These are phyloP conservation scores for Xanthostigma xanthostigma DNA, from an alignment of 2,888 invertebrate genomes.

Conservation along the genomic window DNA sequence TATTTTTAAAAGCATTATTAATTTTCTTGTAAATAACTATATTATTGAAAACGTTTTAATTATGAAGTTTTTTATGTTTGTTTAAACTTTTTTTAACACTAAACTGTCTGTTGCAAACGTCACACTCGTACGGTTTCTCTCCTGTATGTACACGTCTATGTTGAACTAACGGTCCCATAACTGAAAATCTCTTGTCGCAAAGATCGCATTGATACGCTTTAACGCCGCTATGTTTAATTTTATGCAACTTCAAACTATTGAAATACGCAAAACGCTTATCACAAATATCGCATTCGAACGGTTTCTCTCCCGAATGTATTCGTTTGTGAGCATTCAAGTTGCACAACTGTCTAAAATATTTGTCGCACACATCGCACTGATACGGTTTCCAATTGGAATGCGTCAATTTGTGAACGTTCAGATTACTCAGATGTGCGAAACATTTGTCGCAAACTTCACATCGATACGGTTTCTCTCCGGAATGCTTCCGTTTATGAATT, in stretches of 20 bases:
- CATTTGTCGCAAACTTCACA: too few relatives aligned
- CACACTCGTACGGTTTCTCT: slow-evolving; percentile 50
- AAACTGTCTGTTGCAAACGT: slow-evolving; percentile 57
- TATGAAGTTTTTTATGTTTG: slow-evolving; percentile 64
- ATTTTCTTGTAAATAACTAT: too few relatives aligned
- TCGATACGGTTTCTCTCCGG: too few relatives aligned
- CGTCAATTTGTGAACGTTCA: too few relatives aligned
- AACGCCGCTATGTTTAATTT: slow-evolving; percentile 25
- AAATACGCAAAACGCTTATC: slow-evolving; percentile 43
- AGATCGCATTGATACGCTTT: slow-evolving; percentile 42
- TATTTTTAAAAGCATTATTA: too few relatives aligned
- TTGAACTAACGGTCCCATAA: slow-evolving; percentile 59
- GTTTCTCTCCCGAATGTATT: slow-evolving; percentile 39
- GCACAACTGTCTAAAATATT: slow-evolving; percentile 41
- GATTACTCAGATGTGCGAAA: too few relatives aligned
- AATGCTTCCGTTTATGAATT: too few relatives aligned
- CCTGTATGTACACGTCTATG: slow-evolving; percentile 59
- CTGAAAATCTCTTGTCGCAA: slow-evolving; percentile 35
- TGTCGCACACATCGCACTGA: slow-evolving; percentile 41
- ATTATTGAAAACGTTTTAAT: too few relatives aligned
- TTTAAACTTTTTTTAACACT: slow-evolving; percentile 63
- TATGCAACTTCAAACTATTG: slow-evolving; percentile 35
- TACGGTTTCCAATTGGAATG: too few relatives aligned
- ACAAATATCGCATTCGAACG: slow-evolving; percentile 42
- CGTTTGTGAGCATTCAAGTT: slow-evolving; percentile 45